Conservation (phyloP, 2,797 vertebrate species). For the Eutrigla gurnardus region DNA sequence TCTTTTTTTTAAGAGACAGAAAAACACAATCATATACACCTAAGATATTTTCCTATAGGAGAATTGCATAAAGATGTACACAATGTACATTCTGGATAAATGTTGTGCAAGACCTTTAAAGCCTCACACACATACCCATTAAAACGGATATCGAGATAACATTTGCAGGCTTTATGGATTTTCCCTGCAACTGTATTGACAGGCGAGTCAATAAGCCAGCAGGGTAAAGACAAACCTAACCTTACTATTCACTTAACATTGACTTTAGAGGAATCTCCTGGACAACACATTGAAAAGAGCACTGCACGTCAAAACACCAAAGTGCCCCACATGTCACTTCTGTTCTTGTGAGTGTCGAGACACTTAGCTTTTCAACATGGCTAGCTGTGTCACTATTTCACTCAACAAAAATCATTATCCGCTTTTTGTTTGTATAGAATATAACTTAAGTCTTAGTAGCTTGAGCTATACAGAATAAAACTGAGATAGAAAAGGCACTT, state of each 20-base stretch:
- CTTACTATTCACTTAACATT: conserved; percentile 80
- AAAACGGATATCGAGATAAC: conserved; percentile 64
- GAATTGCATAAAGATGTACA: neutral
- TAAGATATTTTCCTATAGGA: neutral
- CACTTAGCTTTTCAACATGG: conserved; percentile 18
- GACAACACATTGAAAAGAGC: conserved; percentile 57
- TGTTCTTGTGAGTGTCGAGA: conserved; percentile 26
- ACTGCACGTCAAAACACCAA: conserved; percentile 29
- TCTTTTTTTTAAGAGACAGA: neutral
- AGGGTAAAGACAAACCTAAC: conserved; percentile 70
- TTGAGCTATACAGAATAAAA: no score
- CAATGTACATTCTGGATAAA: neutral
- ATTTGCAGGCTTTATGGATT: conserved; percentile 71
- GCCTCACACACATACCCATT: conserved; percentile 15
- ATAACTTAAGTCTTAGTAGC: neutral
- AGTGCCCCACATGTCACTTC: conserved; percentile 17
- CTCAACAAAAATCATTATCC: neutral
- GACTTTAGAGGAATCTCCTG: conserved; percentile 66
- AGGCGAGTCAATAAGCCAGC: conserved; percentile 73
- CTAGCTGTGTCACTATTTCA: neutral
- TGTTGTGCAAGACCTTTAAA: conserved; percentile 40
- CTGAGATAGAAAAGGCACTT: neutral
- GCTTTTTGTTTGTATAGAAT: neutral
- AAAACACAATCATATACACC: neutral
- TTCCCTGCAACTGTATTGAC: conserved; percentile 74